phyloP scores from a whole-genome alignment of 2,113 vertebrate genomes.

The Chinchilla lanigera region DNA sequence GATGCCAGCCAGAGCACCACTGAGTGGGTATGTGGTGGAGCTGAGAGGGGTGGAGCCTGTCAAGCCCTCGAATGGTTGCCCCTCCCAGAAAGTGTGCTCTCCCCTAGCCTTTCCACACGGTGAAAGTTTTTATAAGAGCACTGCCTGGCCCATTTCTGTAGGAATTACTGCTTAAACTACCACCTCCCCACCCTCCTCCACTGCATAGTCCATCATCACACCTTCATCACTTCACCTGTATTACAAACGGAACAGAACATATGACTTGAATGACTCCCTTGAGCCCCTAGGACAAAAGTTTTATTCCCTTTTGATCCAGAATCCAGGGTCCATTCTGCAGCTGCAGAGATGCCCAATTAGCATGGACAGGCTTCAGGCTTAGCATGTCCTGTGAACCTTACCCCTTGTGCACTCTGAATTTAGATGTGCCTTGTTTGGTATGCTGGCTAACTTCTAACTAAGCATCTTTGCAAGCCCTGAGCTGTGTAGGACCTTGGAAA shows the following conservation, averaged over 20 bases:
- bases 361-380: neutral
- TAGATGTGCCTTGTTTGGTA: neutral
- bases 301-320: neutral
- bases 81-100: neutral
- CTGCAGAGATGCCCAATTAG: neutral
- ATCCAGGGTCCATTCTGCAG: neutral
- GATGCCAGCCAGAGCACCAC: neutral
- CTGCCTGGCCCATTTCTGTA: neutral
- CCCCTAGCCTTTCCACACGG: neutral
- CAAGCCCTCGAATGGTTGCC: neutral
- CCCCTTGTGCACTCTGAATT: neutral
- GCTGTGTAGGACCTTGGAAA: neutral
- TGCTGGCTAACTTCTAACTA: neutral
- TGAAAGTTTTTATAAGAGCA: neutral
- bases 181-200: no score
- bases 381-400: neutral
- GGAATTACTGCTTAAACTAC: neutral
- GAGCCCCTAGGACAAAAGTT: neutral
- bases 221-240: neutral
- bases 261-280: neutral
- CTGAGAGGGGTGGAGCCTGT: neutral
- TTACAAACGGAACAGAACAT: neutral
- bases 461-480: neutral
- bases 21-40: fast-evolving
- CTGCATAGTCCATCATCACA: neutral